phyloP scores from a whole-genome alignment of 2,113 vertebrate species.

The Notiomystis cincta region DNA sequence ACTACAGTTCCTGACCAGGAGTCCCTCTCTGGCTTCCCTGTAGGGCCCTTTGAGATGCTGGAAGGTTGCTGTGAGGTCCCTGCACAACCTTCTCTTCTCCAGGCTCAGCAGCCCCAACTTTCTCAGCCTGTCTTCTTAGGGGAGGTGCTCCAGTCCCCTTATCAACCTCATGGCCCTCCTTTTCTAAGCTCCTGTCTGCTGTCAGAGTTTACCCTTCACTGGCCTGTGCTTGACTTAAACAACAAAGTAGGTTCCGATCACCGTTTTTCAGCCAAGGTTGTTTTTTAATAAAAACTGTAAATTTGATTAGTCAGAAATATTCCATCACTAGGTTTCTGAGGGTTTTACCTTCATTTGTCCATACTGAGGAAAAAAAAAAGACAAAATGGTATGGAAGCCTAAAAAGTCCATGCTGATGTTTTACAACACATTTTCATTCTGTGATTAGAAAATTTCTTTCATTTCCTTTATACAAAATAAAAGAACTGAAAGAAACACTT shows the following conservation, averaged over 20 bases:
- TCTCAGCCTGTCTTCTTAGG: background rate
- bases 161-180: background rate
- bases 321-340: background rate
- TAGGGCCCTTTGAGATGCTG: background rate
- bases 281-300: background rate
- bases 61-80: background rate
- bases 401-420: background rate
- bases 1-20: background rate
- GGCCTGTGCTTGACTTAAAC: background rate
- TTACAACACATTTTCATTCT: background rate
- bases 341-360: background rate
- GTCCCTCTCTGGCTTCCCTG: background rate
- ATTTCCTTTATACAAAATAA: background rate
- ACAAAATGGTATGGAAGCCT: background rate
- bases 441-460: background rate
- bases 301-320: background rate
- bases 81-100: background rate
- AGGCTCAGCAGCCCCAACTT: background rate
- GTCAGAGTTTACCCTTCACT: background rate
- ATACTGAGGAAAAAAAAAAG: background rate
- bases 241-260: background rate
- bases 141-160: background rate
- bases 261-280: background rate
- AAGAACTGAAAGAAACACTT: background rate
- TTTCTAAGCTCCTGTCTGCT: background rate